A percentile compares a stretch with the other conserved stretches of the same genome.
These are phyloP conservation scores for Sacculina carcini DNA, from an alignment of 2,888 invertebrate genomes.

Conservation along the genomic window DNA sequence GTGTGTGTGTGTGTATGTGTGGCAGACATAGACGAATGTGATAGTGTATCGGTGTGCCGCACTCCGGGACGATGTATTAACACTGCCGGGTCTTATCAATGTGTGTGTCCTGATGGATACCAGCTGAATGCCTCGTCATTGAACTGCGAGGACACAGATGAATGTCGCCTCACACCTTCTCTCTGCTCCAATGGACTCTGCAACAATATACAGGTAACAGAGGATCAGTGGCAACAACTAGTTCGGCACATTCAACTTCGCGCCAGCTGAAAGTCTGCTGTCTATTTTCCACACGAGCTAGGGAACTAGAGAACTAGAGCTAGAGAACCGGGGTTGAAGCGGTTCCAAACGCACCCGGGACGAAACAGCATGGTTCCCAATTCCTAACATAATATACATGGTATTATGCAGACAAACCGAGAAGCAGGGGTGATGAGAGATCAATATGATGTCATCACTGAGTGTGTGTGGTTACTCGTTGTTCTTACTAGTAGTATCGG, in stretches of 20 bases:
- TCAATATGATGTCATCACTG: too few species aligned
- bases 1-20: background rate
- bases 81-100: slow-evolving; percentile 41
- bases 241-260: background rate
- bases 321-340: too few species aligned
- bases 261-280: too few species aligned
- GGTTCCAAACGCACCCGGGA: too few species aligned
- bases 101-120: slow-evolving; percentile 53
- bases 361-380: too few species aligned
- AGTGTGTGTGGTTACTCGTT: too few species aligned
- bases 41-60: slow-evolving; percentile 28
- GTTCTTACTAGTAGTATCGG: too few species aligned
- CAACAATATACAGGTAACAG: slow-evolving; percentile 33
- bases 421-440: too few species aligned
- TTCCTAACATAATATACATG: too few species aligned
- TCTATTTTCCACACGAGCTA: too few species aligned
- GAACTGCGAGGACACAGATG: slow-evolving; percentile 13
- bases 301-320: too few species aligned
- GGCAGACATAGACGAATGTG: slow-evolving; percentile 43
- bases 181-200: slow-evolving; percentile 53
- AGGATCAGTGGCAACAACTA: background rate
- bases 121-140: slow-evolving; percentile 27
- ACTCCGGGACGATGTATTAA: slow-evolving; percentile 23
- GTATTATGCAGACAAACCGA: too few species aligned
- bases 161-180: slow-evolving; percentile 26